Evolutionary conservation across 1,140 invertebrate species (phyloP), one percentile per base, ranked within the genome.

Genomic region (Drosophila nannoptera): DNA sequence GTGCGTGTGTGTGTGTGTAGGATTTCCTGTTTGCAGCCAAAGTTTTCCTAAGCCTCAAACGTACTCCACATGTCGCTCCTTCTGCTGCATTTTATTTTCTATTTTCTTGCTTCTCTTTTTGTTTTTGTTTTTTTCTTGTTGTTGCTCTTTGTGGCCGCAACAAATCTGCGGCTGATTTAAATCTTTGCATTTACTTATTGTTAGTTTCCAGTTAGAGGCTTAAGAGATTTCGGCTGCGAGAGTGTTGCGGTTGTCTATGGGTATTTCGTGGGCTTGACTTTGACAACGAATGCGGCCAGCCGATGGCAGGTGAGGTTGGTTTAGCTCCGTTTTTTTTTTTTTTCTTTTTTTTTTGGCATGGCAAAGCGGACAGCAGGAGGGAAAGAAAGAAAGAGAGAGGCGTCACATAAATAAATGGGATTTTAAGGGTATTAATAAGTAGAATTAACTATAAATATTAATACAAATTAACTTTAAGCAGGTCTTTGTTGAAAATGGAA

Each of bases 141-240:
- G 22, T 3, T 22, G 22, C 40, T 63, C 61, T 31, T 38, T 64
- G 63, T 48, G 54, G 52, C 80, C 73, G 73, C 54, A 80, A 69
- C 75, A 70, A 83, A 83, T 84, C 80, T 76, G 54, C 32, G 71
- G 55, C 62, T 80, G 80, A 83, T 83, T 83, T 80, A 70, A 83
- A 84, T 83, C 80, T 84, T 63, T 73, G 63, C 76, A 65, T 71
- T 83, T 84, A 73, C 81, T 83, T 83, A 84, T 82, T 82, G 78
- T 82, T 78, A 67, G 73, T 69, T 76, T 78, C 42, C 59, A 59
- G 80, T 83, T 80, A 63, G 69, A 65, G 62, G 50, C 38, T 84
- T 78, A 73, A 60, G 22, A 70, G 73, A 77, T 68, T 66, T 60
- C 11, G 9, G 29, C 45, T 33, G 59, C 36, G 33, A 60, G 32